Evolutionary conservation across 2,888 invertebrate genomes (phyloP).

Genomic region (Proisotoma minuta): DNA sequence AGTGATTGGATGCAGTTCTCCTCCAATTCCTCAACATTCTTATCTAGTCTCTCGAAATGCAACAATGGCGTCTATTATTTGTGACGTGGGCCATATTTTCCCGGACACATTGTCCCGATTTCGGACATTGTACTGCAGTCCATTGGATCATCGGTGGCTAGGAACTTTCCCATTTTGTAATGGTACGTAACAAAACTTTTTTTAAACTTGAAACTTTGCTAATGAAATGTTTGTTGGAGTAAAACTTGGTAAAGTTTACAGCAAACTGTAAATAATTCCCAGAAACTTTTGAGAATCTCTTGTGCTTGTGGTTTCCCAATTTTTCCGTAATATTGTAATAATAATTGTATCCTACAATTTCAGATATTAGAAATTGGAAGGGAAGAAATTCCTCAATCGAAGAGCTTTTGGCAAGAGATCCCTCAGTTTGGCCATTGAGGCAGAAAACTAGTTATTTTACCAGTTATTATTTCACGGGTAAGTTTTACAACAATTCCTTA

Average conservation of each 20-base stretch:
- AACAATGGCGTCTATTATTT: constrained; percentile 42
- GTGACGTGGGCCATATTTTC: constrained; percentile 43
- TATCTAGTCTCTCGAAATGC: constrained; percentile 45
- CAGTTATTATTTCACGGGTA: background rate
- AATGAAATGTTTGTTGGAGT: too few species aligned
- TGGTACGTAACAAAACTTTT: constrained; percentile 40
- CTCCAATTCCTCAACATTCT: constrained; percentile 36
- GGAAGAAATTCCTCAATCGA: constrained; percentile 35
- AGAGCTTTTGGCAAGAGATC: constrained; percentile 34
- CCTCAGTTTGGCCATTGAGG: constrained; percentile 40
- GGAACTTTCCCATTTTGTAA: constrained; percentile 35
- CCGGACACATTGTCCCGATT: constrained; percentile 42
- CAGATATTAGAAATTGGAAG: constrained; percentile 33
- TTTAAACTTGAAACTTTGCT: too few species aligned
- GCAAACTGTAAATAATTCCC: too few species aligned
- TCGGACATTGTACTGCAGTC: constrained; percentile 43
- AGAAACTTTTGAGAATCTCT: too few species aligned
- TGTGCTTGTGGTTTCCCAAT: too few species aligned
- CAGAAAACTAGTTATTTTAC: constrained; percentile 7
- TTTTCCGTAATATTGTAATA: too few species aligned
- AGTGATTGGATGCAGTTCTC: constrained; percentile 45
- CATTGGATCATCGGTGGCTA: constrained; percentile 42
- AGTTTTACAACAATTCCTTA: background rate
- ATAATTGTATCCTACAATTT: background rate
- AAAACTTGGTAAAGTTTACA: too few species aligned